Conservation (phyloP, 2,797 vertebrate species). For the Acipenser transmontanus region DNA sequence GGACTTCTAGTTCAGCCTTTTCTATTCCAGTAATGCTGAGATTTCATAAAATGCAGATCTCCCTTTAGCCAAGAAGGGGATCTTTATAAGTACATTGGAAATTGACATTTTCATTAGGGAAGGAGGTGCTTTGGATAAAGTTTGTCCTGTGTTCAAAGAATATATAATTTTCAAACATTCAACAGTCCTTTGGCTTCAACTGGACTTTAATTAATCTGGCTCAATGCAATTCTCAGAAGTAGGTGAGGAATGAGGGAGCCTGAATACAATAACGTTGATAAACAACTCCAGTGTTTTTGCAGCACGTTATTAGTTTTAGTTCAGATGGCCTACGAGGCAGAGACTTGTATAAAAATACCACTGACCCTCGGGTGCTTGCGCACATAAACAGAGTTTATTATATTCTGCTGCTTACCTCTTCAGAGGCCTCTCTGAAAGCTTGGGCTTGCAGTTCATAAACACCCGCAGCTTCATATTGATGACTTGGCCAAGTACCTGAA, state of each 20-base stretch:
- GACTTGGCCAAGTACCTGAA: constrained; percentile 82
- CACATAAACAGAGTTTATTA: constrained; percentile 55
- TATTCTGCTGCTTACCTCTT: constrained; percentile 71
- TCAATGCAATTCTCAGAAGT: not conserved
- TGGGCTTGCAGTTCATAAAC: constrained; percentile 88
- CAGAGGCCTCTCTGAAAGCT: constrained; percentile 88
- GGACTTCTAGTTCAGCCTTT: too few relatives aligned
- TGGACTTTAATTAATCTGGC: constrained; percentile 6
- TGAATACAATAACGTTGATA: constrained; percentile 19
- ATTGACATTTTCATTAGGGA: too few relatives aligned
- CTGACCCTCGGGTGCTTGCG: constrained; percentile 16
- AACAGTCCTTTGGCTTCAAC: not conserved
- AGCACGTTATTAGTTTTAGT: constrained; percentile 4
- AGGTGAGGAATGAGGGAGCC: not conserved
- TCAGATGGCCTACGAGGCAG: not conserved
- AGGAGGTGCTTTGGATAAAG: too few relatives aligned
- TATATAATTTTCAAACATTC: not conserved
- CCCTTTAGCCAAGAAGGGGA: too few relatives aligned
- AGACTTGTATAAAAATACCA: constrained; percentile 7
- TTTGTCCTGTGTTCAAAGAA: not conserved
- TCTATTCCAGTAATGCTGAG: too few relatives aligned
- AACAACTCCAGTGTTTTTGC: not conserved
- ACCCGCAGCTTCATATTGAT: constrained; percentile 82
- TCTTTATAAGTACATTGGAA: too few relatives aligned
- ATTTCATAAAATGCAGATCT: too few relatives aligned